phyloP scores from a whole-genome alignment of 1,140 invertebrate species.

The Dryas iulia region DNA sequence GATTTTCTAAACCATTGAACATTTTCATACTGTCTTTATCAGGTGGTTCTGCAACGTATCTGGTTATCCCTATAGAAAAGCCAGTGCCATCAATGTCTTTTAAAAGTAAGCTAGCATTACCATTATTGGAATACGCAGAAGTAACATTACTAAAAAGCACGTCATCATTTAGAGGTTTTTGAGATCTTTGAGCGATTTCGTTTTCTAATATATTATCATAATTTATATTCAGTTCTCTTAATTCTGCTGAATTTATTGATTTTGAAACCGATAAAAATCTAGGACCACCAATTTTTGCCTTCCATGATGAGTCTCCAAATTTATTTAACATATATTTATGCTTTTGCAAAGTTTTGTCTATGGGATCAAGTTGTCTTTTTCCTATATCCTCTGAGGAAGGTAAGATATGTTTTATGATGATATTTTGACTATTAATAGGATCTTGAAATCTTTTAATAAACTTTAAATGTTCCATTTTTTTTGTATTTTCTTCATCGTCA shows the following conservation, averaged over 20 bases:
- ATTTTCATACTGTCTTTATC: slow-evolving; percentile 59
- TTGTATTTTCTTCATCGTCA: slow-evolving; percentile 27
- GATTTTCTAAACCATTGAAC: slow-evolving; percentile 61
- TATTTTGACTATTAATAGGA: slow-evolving; percentile 40
- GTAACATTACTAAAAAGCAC: background rate
- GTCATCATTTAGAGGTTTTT: slow-evolving; percentile 50
- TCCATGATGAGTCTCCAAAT: slow-evolving; percentile 46
- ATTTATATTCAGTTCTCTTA: slow-evolving; percentile 47
- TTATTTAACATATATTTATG: slow-evolving; percentile 38
- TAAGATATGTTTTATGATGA: background rate
- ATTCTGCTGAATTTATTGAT: slow-evolving; percentile 60
- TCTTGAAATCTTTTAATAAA: slow-evolving; percentile 60
- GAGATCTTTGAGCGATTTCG: slow-evolving; percentile 56
- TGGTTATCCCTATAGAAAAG: slow-evolving; percentile 64
- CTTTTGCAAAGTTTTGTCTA: slow-evolving; percentile 47
- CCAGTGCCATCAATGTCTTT: slow-evolving; percentile 66
- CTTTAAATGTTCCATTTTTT: slow-evolving; percentile 37
- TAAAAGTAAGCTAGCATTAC: slow-evolving; percentile 56
- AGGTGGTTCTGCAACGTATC: slow-evolving; percentile 60
- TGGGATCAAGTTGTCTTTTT: slow-evolving; percentile 51
- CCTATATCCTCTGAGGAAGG: slow-evolving; percentile 17
- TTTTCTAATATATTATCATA: slow-evolving; percentile 50
- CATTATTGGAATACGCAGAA: no score
- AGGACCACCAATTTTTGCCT: slow-evolving; percentile 36
- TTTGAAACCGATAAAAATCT: slow-evolving; percentile 48